Evolutionary conservation across 35 echinoderm and acorn worm species (phyloP).

Genomic region (Lytechinus pictus): DNA sequence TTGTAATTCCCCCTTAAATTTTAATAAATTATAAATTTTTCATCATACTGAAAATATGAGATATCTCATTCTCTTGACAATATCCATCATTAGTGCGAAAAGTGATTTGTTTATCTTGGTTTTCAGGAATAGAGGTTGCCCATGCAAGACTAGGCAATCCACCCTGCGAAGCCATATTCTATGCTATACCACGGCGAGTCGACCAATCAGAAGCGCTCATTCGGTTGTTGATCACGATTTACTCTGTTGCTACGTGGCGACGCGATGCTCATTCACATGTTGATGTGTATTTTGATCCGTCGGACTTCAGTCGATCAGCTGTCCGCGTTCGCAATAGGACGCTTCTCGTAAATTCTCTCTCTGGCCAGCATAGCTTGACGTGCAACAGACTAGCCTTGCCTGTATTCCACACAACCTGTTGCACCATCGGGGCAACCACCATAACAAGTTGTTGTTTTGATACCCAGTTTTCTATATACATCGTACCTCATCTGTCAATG

Average conservation of each 20-base stretch:
- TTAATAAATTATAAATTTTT: neutral
- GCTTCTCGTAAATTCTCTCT: neutral
- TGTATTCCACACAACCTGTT: neutral
- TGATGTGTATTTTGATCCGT: conserved; percentile 44
- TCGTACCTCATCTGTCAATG: neutral
- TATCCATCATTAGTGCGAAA: neutral
- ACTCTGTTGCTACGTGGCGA: conserved; percentile 61
- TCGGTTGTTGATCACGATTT: conserved; percentile 61
- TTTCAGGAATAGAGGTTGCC: neutral
- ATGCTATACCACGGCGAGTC: neutral
- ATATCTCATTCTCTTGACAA: neutral
- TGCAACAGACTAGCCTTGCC: neutral
- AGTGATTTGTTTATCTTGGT: neutral
- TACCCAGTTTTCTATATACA: neutral
- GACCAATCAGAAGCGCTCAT: conserved; percentile 29
- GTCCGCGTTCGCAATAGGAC: neutral
- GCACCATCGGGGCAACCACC: conserved; percentile 30
- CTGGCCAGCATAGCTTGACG: neutral
- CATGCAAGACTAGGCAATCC: neutral
- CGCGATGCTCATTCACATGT: conserved; percentile 60
- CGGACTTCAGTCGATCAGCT: conserved; percentile 24
- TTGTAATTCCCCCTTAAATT: neutral
- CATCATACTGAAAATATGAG: neutral
- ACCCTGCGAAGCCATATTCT: neutral
- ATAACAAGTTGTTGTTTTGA: conserved; percentile 62